Evolutionary conservation across 2,113 vertebrate species (phyloP), one percentile per base, ranked within the genome.

Genomic region (Caretta caretta): DNA sequence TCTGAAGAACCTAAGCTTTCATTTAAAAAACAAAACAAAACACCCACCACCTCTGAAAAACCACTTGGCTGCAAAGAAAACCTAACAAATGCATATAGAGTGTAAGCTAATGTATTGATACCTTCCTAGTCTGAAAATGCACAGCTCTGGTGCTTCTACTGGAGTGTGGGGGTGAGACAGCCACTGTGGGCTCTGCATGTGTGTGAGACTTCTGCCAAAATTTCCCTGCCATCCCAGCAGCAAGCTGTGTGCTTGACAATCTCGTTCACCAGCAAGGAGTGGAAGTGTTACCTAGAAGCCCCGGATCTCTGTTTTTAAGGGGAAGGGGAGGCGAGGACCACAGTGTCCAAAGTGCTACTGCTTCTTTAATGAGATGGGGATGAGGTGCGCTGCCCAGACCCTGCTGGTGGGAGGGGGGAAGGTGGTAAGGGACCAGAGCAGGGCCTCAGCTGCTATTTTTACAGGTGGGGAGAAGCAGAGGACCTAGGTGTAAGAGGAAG

Each of bases 301-400:
- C 14, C 6, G 3, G 29, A 31, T 65, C 59, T 17, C 59, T 65
- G 6, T 65, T 65, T 65, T 65, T 17, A 65, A 35, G 14, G 13
- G 59, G 29, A 3, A 65, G 59, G 24, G 59, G 13, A 35, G 59
- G 29, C 6, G 13, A 65, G 14, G 31, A 65, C 31, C 31, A 65
- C 7, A 31, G 29, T 35, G 59, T 6, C 31, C 31, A 35, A 65
- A 65, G 59, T 65, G 14, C 31, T 65, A 65, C 31, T 29, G 31
- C 31, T 65, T 65, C 13, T 65, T 65, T 65, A 31, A 65, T 14
- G 31, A 65, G 9, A 49, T 0, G 1, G 8, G 16, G 16, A 10
- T 88, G 84, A 91, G 49, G 2, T 86, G 56, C 83, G 81, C 89
- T 94, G 87, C 89, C 93, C 78, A 82, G 38, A 35, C 80, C 76